Base-by-base conservation (phyloP, 1,140 invertebrate genomes). In the Semibalanus balanoides region DNA sequence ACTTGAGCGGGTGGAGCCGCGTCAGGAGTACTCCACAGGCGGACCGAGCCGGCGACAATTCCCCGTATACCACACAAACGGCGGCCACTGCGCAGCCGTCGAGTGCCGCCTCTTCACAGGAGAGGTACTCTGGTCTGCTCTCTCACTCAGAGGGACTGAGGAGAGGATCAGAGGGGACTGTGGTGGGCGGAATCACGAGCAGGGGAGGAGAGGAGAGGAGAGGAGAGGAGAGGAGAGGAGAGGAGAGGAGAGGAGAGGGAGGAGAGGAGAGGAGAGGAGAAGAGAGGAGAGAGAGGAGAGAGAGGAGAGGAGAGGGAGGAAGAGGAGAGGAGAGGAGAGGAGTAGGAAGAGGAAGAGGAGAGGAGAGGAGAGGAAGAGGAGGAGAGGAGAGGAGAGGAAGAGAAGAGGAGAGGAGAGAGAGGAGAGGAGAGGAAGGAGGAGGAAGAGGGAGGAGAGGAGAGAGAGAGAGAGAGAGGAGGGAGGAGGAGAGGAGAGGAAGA, bases 191-290 rank as follows among this genome's bases (percentile, higher is more conserved):
- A n/a, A n/a, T n/a, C n/a, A n/a, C n/a, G 35, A 40, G 70, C 51
- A n/a, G 30, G 75, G n/a, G 76, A 40, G 27, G 69, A 69, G 14
- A 75, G 28, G 28, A 31, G n/a, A 27, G 73, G 74, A 25, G 28
- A n/a, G 74, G 75, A 51, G 31, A 19, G n/a, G n/a, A n/a, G 30
- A 28, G 40, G 28, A 30, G 28, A 71, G n/a, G 30, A 64, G 30
- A 71, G 43, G 71, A 76, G 71, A 31, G 31, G 77, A 71, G 40
- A n/a, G 35, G 77, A 76, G 76, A 71, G 28, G 64, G 70, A 31
- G 51, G 74, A 72, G 29, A 30, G 73, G 43, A 76, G 71, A 31
- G 40, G 30, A 73, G 31, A 25, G 74, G 35, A 70, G n/a, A 51
- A 70, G 70, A 31, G 43, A 31, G 31, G 70, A 43, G 74, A n/a